Percentiles rank a stretch among this genome's conserved stretches.
phyloP scores from a whole-genome alignment of 2,888 invertebrate species.

The Gastrophysa polygoni region DNA sequence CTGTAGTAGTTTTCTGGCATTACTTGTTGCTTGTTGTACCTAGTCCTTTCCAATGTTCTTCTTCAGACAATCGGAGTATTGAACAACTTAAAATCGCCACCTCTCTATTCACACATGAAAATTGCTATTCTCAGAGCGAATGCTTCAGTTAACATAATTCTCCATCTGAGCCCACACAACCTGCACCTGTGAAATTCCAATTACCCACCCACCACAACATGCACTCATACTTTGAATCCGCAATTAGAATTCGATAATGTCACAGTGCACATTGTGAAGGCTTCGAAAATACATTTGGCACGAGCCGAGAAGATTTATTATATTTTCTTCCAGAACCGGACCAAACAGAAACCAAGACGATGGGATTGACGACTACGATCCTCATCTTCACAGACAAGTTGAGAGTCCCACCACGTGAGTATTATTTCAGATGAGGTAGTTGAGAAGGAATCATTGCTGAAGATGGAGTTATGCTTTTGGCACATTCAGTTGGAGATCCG shows the following conservation, averaged over 20 bases:
- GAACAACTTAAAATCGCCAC: too few species aligned
- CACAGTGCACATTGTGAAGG: background rate
- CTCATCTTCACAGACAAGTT: slow-evolving; percentile 70
- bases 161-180: background rate
- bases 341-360: slow-evolving; percentile 23
- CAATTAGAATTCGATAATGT: slow-evolving; percentile 7
- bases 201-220: background rate
- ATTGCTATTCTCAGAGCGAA: too few species aligned
- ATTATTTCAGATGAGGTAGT: slow-evolving; percentile 63
- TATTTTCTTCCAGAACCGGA: slow-evolving; percentile 21
- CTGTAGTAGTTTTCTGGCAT: too few species aligned
- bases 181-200: background rate
- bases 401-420: slow-evolving; percentile 76
- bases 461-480: too few species aligned
- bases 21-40: too few species aligned
- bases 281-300: slow-evolving; percentile 6
- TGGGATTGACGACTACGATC: slow-evolving; percentile 64
- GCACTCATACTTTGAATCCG: background rate
- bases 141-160: too few species aligned
- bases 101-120: too few species aligned
- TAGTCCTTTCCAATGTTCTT: too few species aligned
- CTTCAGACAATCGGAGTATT: too few species aligned
- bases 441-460: too few species aligned
- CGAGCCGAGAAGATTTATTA: background rate
- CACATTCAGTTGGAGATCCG: too few species aligned